Base-by-base conservation (phyloP, 2,113 vertebrate species). In the Oenanthe melanoleuca region DNA sequence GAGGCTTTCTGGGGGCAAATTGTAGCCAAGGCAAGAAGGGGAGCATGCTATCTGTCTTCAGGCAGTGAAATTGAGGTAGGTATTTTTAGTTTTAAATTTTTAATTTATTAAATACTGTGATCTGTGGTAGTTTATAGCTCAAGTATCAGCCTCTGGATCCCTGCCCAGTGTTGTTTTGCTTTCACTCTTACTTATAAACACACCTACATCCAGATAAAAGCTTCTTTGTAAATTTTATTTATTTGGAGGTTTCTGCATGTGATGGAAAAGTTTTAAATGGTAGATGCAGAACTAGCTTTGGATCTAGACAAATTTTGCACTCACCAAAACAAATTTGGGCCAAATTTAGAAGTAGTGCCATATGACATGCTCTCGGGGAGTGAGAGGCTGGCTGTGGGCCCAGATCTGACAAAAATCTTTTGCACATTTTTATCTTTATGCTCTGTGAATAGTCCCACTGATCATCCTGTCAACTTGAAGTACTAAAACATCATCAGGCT, bases 381-480 rank as follows among this genome's bases (percentile, higher is more conserved):
- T 24, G 61, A 88, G 70, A 82, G 50, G 40, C 57, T 96, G 96
- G 88, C 93, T 81, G 44, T 14, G 63, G 93, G 91, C 91, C 91
- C 93, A 89, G 86, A 88, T 89, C 79, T 93, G 85, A 88, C 91
- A 95, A 82, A 87, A 86, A 89, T 93, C 93, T 94, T 93, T 74
- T 79, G 82, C 93, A 93, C 82, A 82, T 92, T 93, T 94, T 94
- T 89, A 88, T 92, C 93, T 95, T 94, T 65, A 64, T 80, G 23
- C 49, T 69, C 83, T 88, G 33, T 94, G 80, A 96, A 92, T 88
- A 89, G 94, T 83, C 53, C 89, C 87, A 92, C 49, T 94, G 87
- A 95, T 91, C n/a, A 5, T 72, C 75, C 91, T 75, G 74, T 85
- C 86, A 90, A 26, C 49, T 37, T 79, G 79, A 89, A 87, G 60